phyloP scores from a whole-genome alignment of 2,113 vertebrate species.

The Stomatorhinus ivindoensis region DNA sequence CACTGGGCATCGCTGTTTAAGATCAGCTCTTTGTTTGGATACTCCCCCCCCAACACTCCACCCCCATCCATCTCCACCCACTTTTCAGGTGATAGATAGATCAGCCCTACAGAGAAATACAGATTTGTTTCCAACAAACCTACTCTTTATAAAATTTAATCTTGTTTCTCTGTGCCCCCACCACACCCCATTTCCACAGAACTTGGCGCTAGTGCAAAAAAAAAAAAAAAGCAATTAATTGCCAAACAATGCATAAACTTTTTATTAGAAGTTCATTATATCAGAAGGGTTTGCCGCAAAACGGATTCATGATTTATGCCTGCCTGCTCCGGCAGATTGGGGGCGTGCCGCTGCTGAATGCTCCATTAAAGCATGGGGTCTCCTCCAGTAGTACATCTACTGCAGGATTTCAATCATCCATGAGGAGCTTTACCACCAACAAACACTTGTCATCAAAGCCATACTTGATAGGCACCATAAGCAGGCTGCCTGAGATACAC shows the following conservation, averaged over 20 bases:
- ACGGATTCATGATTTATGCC: constrained; percentile 61
- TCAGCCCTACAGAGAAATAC: constrained; percentile 52
- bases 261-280: constrained; percentile 72
- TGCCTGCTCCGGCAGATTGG: constrained; percentile 47
- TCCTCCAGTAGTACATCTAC: background rate
- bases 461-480: background rate
- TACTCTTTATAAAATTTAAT: constrained; percentile 43
- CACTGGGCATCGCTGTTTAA: background rate
- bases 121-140: background rate
- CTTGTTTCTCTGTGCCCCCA: constrained; percentile 57
- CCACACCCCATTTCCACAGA: constrained; percentile 52
- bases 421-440: background rate
- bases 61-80: constrained; percentile 30
- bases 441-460: background rate
- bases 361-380: constrained; percentile 39
- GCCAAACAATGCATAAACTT: constrained; percentile 60
- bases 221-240: constrained; percentile 65
- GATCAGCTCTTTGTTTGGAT: constrained; percentile 17
- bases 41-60: constrained; percentile 19
- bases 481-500: background rate
- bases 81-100: constrained; percentile 43
- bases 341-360: constrained; percentile 47
- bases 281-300: constrained; percentile 58
- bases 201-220: constrained; percentile 64
- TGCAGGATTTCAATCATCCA: background rate